Base-by-base conservation (phyloP, 64 coral and sea anemone species). In the Anthopleura sola region DNA sequence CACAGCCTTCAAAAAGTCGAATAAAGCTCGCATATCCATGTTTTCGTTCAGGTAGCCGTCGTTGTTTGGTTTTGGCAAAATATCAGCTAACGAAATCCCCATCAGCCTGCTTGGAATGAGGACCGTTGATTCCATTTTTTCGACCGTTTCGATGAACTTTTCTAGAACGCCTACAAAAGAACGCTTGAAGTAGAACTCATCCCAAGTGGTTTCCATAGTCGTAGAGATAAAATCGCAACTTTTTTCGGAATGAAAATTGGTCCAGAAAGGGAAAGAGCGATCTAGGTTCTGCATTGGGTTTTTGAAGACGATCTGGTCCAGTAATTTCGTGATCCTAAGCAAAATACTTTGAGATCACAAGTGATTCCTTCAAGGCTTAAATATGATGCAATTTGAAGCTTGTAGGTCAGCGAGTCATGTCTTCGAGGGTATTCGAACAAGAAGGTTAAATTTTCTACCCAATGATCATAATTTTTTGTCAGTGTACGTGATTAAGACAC, bases 161-260 rank as follows among this genome's bases (percentile, higher is more conserved):
- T 83, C 82, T 26, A 83, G 15, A 21, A 83, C 28, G 20, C 49
- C 82, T 9, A 83, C 23, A 6, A 83, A 54, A 83, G 82, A 83
- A 5, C 82, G 48, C 55, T 83, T 83, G 12, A 56, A 83, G 34
- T 83, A 83, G 82, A 83, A 83, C 39, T 83, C 82, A 56, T 83
- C 82, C 82, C 82, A 83, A 29, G 82, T 83, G 28, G 5, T 49
- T 23, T 83, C 82, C 82, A 83, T 83, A 13, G 1, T 83, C 10
- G 82, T 79, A 3, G 76, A 79, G 8, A 79, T 28, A 79, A 79
- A 79, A 14, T 48, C 31, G 37, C 76, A 79, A 38, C 18, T 20
- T 79, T 44, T 48, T 48, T 79, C 44, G 15, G 36, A 17, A 15
- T 44, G 19, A n/a, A 79, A 47, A 44, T 47, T 6, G 8, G 37